These are phyloP conservation scores for Rhynchonycteris naso DNA, from an alignment of 2,797 vertebrate genomes.

Conservation along the genomic window DNA sequence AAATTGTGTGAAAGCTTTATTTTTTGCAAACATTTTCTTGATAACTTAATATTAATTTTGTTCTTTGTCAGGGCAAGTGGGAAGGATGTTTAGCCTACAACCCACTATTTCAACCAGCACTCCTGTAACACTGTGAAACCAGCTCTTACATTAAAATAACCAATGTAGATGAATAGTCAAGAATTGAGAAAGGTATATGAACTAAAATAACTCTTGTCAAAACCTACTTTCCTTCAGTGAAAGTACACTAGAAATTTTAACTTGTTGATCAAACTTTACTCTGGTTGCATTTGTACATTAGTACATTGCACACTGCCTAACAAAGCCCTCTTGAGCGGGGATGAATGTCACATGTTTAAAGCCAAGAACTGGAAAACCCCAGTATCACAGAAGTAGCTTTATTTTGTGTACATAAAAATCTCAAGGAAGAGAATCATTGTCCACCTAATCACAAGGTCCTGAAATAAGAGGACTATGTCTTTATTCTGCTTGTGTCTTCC, in stretches of 20 bases:
- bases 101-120: background rate
- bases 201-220: background rate
- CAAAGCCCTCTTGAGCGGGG: background rate
- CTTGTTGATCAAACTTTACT: background rate
- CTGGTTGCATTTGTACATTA: background rate
- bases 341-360: background rate
- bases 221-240: background rate
- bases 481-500: background rate
- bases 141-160: background rate
- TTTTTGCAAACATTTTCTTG: background rate
- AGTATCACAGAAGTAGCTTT: background rate
- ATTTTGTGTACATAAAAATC: background rate
- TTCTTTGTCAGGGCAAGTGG: background rate
- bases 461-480: background rate
- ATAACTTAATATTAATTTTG: background rate
- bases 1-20: background rate
- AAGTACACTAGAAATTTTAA: background rate
- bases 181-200: background rate
- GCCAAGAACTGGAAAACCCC: background rate
- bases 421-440: background rate
- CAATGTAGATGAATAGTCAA: background rate
- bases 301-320: background rate
- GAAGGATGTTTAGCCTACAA: background rate
- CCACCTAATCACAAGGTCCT: background rate
- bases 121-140: background rate